Conservation (phyloP, 1,140 invertebrate genomes). For the Calliopsis andreniformis region DNA sequence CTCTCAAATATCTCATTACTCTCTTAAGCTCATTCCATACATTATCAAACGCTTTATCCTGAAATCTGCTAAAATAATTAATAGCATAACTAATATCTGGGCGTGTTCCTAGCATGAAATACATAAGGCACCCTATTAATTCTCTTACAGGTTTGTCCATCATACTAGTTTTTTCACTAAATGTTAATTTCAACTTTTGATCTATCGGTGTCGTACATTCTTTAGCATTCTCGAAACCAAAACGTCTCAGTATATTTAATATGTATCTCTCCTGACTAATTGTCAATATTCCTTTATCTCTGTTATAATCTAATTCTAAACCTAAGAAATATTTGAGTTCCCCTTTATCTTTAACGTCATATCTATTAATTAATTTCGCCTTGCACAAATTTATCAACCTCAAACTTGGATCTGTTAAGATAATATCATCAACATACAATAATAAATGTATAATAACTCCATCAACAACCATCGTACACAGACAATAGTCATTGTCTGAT, state of each 20-base stretch:
- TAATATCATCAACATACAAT: conserved; percentile 50
- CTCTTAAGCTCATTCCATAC: conserved; percentile 13
- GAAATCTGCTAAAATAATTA: conserved; percentile 24
- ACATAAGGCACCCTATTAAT: conserved; percentile 28
- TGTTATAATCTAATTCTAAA: conserved; percentile 44
- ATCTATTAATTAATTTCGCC: conserved; percentile 25
- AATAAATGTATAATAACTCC: conserved; percentile 41
- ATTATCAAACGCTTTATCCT: neutral
- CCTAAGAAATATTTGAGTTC: conserved; percentile 51
- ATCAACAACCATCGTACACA: conserved; percentile 28
- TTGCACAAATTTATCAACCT: conserved; percentile 30
- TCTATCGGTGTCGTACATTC: conserved; percentile 39
- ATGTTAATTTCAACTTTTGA: neutral
- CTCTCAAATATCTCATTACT: conserved; percentile 22
- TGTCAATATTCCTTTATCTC: conserved; percentile 7
- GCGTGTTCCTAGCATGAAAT: conserved; percentile 6
- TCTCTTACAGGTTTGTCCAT: neutral
- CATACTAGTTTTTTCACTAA: neutral
- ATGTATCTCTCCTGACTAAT: conserved; percentile 43
- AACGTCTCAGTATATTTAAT: conserved; percentile 35
- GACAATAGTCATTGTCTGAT: conserved; percentile 35
- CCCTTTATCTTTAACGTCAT: conserved; percentile 43
- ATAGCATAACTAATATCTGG: conserved; percentile 22
- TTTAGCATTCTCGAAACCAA: conserved; percentile 53
- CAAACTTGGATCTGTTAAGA: conserved; percentile 18